These are phyloP conservation scores for Pteropus rufus DNA, from an alignment of 2,797 vertebrate species.

Conservation along the genomic window DNA sequence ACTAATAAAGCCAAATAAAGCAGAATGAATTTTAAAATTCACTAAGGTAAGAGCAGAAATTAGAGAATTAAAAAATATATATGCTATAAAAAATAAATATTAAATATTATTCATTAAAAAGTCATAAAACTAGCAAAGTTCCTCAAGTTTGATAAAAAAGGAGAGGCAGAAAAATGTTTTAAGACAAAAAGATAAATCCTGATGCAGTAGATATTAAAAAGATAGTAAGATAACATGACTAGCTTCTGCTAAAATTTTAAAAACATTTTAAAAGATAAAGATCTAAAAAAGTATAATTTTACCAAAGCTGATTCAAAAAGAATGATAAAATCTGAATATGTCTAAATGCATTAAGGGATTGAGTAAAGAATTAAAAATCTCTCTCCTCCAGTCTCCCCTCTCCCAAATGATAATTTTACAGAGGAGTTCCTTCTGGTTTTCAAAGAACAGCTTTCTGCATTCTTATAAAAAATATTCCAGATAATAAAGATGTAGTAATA, in stretches of 20 bases:
- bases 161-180: not conserved
- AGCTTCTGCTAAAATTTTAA: not conserved
- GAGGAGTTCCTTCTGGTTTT: not conserved
- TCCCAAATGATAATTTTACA: not conserved
- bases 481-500: not conserved
- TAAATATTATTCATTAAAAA: not conserved
- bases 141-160: not conserved
- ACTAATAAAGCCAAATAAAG: not conserved
- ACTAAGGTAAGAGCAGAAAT: not conserved
- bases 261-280: not conserved
- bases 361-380: not conserved
- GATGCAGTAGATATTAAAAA: not conserved
- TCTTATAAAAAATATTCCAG: not conserved
- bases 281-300: not conserved
- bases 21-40: not conserved
- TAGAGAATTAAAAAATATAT: not conserved
- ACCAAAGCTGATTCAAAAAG: not conserved
- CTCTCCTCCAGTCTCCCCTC: not conserved
- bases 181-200: not conserved
- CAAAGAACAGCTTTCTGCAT: not conserved
- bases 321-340: not conserved
- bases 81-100: not conserved
- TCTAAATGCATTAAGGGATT: not conserved
- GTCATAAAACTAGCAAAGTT: not conserved
- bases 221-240: not conserved